These are phyloP conservation scores for Acheta domesticus DNA, from an alignment of 2,888 invertebrate species.

Conservation along the genomic window DNA sequence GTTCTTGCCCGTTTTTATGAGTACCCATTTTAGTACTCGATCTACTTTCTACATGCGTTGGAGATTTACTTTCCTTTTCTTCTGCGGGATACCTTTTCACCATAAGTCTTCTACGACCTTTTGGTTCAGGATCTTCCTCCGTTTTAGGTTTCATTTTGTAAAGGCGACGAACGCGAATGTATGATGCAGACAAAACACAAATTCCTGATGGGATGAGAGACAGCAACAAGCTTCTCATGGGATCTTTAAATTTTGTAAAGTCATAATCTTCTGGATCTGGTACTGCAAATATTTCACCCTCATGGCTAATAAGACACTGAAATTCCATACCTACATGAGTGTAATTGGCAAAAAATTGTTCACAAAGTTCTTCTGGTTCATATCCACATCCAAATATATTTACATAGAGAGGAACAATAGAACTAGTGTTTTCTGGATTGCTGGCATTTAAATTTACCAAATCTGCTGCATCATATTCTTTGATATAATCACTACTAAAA, in stretches of 20 bases:
- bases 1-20: neutral
- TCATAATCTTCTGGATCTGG: slow-evolving; percentile 31
- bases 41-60: neutral
- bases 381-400: slow-evolving; percentile 38
- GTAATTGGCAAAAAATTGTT: slow-evolving; percentile 36
- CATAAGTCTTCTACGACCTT: slow-evolving; percentile 23
- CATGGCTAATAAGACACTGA: slow-evolving; percentile 35
- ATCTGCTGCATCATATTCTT: neutral
- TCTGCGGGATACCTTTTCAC: slow-evolving; percentile 28
- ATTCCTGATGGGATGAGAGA: slow-evolving; percentile 35
- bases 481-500: neutral
- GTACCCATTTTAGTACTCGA: neutral
- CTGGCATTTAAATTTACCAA: neutral
- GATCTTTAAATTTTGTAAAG: slow-evolving; percentile 26
- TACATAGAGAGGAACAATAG: slow-evolving; percentile 32
- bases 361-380: slow-evolving; percentile 37
- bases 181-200: slow-evolving; percentile 30
- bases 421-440: slow-evolving; percentile 19
- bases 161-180: slow-evolving; percentile 31
- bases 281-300: slow-evolving; percentile 34
- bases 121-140: neutral
- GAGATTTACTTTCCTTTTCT: slow-evolving; percentile 23
- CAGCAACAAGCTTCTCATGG: slow-evolving; percentile 24
- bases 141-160: slow-evolving; percentile 33
- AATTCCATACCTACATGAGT: slow-evolving; percentile 32